These are phyloP conservation scores for Diacarnus erythraeanus DNA, from an alignment of 37 sponge, comb jelly and placozoan species.

Conservation along the genomic window DNA sequence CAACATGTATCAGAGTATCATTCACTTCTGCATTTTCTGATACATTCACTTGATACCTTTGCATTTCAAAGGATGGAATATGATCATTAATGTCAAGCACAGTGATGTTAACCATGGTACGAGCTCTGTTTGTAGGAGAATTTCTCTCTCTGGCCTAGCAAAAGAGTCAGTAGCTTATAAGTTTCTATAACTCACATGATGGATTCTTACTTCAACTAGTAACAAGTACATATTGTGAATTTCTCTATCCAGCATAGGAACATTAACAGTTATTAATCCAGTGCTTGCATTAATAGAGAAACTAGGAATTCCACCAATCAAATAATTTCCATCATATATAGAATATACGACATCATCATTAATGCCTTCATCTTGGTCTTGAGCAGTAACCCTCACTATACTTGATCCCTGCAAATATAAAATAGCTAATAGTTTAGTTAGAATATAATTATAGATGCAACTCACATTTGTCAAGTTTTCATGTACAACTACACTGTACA, in stretches of 20 bases:
- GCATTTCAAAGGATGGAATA: conserved; percentile 37
- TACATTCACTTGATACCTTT: conserved; percentile 19
- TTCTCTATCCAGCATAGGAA: conserved; percentile 44
- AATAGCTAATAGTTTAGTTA: not conserved
- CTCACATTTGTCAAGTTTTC: conserved; percentile 56
- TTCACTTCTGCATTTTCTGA: conserved; percentile 12
- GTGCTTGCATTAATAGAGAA: conserved; percentile 33
- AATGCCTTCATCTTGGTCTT: conserved; percentile 40
- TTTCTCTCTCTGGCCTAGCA: conserved; percentile 28
- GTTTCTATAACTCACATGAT: not conserved
- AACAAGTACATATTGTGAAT: conserved; percentile 20
- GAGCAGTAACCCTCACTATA: conserved; percentile 34
- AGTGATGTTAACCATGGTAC: conserved; percentile 35
- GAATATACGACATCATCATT: conserved; percentile 38
- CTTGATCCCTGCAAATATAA: conserved; percentile 25
- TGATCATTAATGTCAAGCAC: conserved; percentile 70
- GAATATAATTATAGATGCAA: not conserved
- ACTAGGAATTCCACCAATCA: conserved; percentile 30
- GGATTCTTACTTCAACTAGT: conserved; percentile 24
- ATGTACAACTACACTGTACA: conserved; percentile 10
- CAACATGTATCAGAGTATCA: conserved; percentile 10
- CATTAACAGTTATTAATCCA: conserved; percentile 53
- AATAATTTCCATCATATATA: conserved; percentile 19
- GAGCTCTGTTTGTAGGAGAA: not conserved
- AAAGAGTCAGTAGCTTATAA: not conserved